A percentile compares a stretch with the other conserved stretches of the same genome.
Evolutionary conservation across 2,888 invertebrate species (phyloP).

Genomic region (Xestia sexstrigata): DNA sequence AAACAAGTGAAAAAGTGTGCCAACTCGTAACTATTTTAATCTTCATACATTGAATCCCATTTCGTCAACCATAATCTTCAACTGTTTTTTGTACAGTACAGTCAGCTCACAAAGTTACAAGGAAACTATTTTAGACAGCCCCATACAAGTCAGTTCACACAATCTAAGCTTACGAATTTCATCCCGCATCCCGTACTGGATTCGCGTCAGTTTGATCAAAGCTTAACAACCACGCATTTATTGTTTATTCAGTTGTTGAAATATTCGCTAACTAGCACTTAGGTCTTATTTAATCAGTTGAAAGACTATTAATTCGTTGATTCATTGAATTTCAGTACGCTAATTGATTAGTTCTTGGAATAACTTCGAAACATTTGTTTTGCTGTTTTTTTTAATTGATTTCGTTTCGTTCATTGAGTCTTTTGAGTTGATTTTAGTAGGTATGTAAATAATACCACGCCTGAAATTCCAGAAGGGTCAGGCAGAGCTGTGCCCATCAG

Average conservation of each 20-base stretch:
- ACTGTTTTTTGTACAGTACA: no score
- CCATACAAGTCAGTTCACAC: background rate
- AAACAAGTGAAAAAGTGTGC: no score
- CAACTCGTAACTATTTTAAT: no score
- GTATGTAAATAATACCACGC: no score
- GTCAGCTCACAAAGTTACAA: no score
- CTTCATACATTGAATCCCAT: no score
- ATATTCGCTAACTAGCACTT: slow-evolving; percentile 19
- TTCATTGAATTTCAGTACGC: slow-evolving; percentile 8
- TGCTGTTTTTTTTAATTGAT: slow-evolving; percentile 1
- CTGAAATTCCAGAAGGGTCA: no score
- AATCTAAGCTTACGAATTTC: background rate
- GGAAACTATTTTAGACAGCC: no score
- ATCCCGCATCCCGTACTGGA: background rate
- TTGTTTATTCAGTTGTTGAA: slow-evolving; percentile 30
- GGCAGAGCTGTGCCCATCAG: no score
- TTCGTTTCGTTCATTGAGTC: background rate
- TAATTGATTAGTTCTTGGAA: slow-evolving; percentile 17
- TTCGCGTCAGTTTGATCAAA: background rate
- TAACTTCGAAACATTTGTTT: background rate
- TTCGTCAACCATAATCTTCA: no score
- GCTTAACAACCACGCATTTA: background rate
- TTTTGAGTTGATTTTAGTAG: background rate
- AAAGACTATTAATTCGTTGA: slow-evolving; percentile 1
- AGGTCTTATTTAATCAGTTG: slow-evolving; percentile 10